A percentile compares a stretch with the other conserved stretches of the same genome.
phyloP scores from a whole-genome alignment of 2,797 vertebrate genomes.

The Centropyge bicolor region DNA sequence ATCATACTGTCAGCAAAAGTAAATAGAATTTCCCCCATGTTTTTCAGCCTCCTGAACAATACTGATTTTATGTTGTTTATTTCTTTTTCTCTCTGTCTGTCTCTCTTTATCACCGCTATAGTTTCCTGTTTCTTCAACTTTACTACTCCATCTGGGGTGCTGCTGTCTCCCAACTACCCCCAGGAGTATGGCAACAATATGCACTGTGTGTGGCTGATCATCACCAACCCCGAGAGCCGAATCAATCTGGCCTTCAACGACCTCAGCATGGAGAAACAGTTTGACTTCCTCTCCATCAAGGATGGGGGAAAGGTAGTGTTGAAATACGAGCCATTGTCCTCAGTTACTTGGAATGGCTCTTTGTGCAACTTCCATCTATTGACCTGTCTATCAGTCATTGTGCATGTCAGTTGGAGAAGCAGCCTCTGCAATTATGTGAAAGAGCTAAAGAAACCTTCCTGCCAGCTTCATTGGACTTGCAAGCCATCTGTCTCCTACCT shows the following conservation, averaged over 20 bases:
- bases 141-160: slow-evolving; percentile 93
- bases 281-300: slow-evolving; percentile 97
- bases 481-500: not conserved
- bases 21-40: slow-evolving; percentile 26
- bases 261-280: slow-evolving; percentile 98
- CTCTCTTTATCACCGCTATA: slow-evolving; percentile 69
- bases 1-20: slow-evolving; percentile 31
- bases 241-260: slow-evolving; percentile 99
- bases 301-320: slow-evolving; percentile 90
- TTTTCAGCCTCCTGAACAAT: slow-evolving; percentile 24
- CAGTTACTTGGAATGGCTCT: slow-evolving; percentile 30
- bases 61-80: slow-evolving; percentile 33
- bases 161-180: slow-evolving; percentile 97
- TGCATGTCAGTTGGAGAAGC: slow-evolving; percentile 17
- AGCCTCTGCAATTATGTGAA: slow-evolving; percentile 29
- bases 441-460: slow-evolving; percentile 25
- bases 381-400: slow-evolving; percentile 19
- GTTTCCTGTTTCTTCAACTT: slow-evolving; percentile 99
- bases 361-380: slow-evolving; percentile 15
- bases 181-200: slow-evolving; percentile 98
- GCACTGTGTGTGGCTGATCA: slow-evolving; percentile 99
- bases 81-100: slow-evolving; percentile 7
- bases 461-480: slow-evolving; percentile 7
- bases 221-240: slow-evolving; percentile 94
- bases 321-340: slow-evolving; percentile 27